Evolutionary conservation across 2,888 invertebrate species (phyloP).

Genomic region (Morinoia aosen): DNA sequence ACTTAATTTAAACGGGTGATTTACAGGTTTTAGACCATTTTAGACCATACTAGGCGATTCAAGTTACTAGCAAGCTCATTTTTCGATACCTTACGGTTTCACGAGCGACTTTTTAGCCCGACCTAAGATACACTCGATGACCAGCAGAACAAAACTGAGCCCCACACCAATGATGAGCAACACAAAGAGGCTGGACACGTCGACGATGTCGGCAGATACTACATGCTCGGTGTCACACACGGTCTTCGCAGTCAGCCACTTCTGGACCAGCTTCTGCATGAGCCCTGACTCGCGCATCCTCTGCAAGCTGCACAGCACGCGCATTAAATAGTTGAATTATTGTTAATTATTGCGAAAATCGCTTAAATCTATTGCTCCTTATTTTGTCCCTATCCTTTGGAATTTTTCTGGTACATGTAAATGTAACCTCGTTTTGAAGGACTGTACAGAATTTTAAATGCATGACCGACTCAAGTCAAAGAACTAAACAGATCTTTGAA

Average conservation of each 20-base stretch:
- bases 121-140: neutral
- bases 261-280: slow-evolving; percentile 57
- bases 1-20: too few relatives aligned
- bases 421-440: too few relatives aligned
- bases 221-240: slow-evolving; percentile 16
- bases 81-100: neutral
- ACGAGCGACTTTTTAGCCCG: neutral
- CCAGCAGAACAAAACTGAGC: slow-evolving; percentile 68
- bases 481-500: too few relatives aligned
- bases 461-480: too few relatives aligned
- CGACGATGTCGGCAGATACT: slow-evolving; percentile 55
- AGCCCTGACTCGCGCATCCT: slow-evolving; percentile 59
- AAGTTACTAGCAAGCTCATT: neutral
- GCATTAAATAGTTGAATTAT: neutral
- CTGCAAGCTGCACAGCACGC: slow-evolving; percentile 57
- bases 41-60: neutral
- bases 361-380: neutral
- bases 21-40: neutral
- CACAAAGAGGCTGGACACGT: slow-evolving; percentile 61
- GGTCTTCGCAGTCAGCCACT: slow-evolving; percentile 51
- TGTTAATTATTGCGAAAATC: neutral
- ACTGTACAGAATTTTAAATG: too few relatives aligned
- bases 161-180: slow-evolving; percentile 59
- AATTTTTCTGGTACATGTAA: too few relatives aligned
- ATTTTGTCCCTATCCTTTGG: too few relatives aligned